Evolutionary conservation across 2,797 vertebrate genomes (phyloP), one percentile per base, ranked within the genome.

Genomic region (Pantherophis vulpinus): DNA sequence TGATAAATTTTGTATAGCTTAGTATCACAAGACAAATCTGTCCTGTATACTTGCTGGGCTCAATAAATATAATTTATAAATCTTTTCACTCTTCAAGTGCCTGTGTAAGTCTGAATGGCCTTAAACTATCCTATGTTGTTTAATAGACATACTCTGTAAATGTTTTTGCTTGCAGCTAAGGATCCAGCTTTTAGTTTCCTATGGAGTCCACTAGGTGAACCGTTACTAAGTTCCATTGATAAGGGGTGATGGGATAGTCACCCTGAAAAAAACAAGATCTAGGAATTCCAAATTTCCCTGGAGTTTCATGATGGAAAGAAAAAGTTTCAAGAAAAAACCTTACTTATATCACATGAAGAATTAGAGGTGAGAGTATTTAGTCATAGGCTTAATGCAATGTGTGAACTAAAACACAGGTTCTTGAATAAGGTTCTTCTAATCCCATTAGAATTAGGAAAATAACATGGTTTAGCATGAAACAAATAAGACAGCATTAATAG

Each of bases 1-100:
- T 93, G 91, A 89, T 91, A 89, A 94, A 87, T 27, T 60, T 86
- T 14, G 91, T 16, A 74, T 94, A 92, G 86, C 25, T 92, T 93
- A 88, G 59, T 93, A 70, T 95, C 92, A 23, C 23, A 37, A 9
- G 94, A 88, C 91, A 94, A 4, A 9, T 42, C 42, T 92, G 87
- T 83, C 16, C 79, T 70, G 59, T 0, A 0, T 93, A 61, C 93
- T 83, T 94, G 0, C 92, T 91, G 90, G 93, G 94, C 94, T 92
- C 92, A 96, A 96, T 95, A 23, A 23, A 93, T 47, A 90, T 66
- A 89, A 88, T 32, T 83, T 92, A 88, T 96, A 20, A 18, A 27
- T 88, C 5, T 42, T 74, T 63, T n/a, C 7, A n/a, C 10, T 32
- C 14, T 54, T n/a, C 27, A 55, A 27, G n/a, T 61, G 3, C 7